A percentile compares a stretch with the other conserved stretches of the same genome.
Evolutionary conservation across 2,797 vertebrate genomes (phyloP).

Genomic region (Lepilemur ruficaudatus): DNA sequence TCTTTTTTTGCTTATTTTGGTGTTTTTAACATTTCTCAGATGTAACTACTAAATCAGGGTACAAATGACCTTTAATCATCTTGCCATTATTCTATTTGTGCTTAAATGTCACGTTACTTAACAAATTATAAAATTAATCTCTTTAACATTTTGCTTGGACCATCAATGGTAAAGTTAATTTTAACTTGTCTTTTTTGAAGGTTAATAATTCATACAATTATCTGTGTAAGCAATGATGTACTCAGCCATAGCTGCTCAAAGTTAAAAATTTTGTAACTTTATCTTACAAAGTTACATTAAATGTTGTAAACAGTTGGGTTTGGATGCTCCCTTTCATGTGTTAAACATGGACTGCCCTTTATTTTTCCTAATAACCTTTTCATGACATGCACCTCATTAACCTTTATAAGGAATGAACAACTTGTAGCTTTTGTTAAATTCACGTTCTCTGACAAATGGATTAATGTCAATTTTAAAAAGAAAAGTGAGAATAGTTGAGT

Average conservation of each 20-base stretch:
- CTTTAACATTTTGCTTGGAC: conserved; percentile 37
- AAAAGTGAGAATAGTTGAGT: background rate
- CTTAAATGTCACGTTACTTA: conserved; percentile 26
- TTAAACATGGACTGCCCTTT: background rate
- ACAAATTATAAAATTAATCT: conserved; percentile 1
- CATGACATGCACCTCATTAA: background rate
- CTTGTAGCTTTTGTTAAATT: background rate
- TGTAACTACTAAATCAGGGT: background rate
- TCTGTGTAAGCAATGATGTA: background rate
- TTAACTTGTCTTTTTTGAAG: background rate
- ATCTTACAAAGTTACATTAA: background rate
- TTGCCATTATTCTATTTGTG: conserved; percentile 13
- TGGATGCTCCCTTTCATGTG: background rate
- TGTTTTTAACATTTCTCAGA: conserved; percentile 18
- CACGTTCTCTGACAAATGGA: background rate
- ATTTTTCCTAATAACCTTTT: background rate
- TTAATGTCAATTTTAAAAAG: background rate
- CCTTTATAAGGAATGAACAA: background rate
- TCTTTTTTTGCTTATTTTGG: background rate
- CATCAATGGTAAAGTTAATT: background rate
- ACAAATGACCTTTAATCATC: background rate
- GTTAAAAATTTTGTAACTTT: background rate
- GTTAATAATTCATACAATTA: conserved; percentile 9
- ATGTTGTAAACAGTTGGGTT: background rate
- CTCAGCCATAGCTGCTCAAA: background rate